These are phyloP conservation scores for Rhizoglyphus robini DNA, from an alignment of 1,140 invertebrate species.

Conservation along the genomic window DNA sequence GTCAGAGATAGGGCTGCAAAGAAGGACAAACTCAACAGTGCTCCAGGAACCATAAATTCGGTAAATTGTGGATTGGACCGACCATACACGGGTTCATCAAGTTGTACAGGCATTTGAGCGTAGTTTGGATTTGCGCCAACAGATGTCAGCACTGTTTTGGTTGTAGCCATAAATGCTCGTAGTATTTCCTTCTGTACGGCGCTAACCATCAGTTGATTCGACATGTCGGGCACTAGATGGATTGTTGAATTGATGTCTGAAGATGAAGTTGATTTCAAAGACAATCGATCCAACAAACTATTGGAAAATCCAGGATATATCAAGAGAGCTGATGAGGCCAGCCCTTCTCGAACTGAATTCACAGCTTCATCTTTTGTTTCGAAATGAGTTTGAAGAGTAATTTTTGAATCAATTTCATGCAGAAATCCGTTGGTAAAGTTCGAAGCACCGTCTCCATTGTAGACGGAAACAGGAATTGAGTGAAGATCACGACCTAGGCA, in stretches of 20 bases:
- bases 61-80: conserved; percentile 70
- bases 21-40: conserved; percentile 87
- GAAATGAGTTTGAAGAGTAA: background rate
- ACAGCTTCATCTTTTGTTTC: background rate
- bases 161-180: conserved; percentile 19
- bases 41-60: conserved; percentile 85
- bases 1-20: conserved; percentile 89
- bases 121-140: conserved; percentile 17
- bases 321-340: conserved; percentile 19
- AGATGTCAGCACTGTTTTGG: conserved; percentile 25
- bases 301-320: conserved; percentile 21
- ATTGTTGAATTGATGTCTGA: conserved; percentile 25
- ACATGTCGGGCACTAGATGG: conserved; percentile 30
- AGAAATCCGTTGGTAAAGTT: background rate
- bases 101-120: conserved; percentile 20
- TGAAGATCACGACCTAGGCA: conserved; percentile 78
- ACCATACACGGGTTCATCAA: conserved; percentile 72
- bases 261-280: too few species aligned
- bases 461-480: conserved; percentile 63
- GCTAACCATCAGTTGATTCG: conserved; percentile 28
- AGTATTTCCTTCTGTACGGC: background rate
- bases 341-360: conserved; percentile 18
- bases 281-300: conserved; percentile 12
- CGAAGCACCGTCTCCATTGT: conserved; percentile 35
- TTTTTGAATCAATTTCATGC: background rate